Base-by-base conservation (phyloP, 2,888 invertebrate species). In the Pachymerium ferrugineum region DNA sequence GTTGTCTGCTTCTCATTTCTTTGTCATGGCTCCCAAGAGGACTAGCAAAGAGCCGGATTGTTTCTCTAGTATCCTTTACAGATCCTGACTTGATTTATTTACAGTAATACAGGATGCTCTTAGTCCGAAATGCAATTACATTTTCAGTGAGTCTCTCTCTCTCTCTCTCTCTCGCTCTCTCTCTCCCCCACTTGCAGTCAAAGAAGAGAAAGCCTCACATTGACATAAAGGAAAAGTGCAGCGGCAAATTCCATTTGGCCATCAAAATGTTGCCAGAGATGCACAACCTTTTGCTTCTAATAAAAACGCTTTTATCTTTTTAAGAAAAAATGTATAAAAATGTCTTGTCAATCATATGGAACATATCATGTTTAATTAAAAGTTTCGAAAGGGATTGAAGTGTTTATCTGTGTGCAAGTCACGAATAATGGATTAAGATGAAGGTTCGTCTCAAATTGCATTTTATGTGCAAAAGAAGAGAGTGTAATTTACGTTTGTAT, bases 81-180 rank as follows among this genome's bases (percentile, higher is more conserved):
- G 70, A 69, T 33, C 70, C 70, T 69, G 70, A 69, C 70, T 69
- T 69, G 70, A 69, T 69, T 69, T 69, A 69, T 69, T 69, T 69
- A 69, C 70, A 33, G 70, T 69, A 69, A 69, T 69, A 69, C 70
- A 69, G 70, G 70, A 69, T 33, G 70, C 70, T 69, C 70, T 69
- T 69, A 69, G 70, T 69, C 70, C 70, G 33, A 69, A 69, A 69
- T 33, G 70, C 70, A 69, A 69, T 69, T 69, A 69, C 70, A 69
- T 69, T 69, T 69, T 69, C 70, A 69, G 29, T 69, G 33, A 33
- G 70, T 69, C 22, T n/a, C n/a, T n/a, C n/a, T n/a, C n/a, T n/a
- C n/a, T n/a, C n/a, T n/a, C n/a, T n/a, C n/a, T n/a, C n/a, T n/a
- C n/a, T n/a, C n/a, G n/a, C n/a, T n/a, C n/a, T n/a, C n/a, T n/a